A percentile compares a stretch with the other conserved stretches of the same genome.
Evolutionary conservation across 53 echinoderm and acorn worm genomes (phyloP).

Genomic region (Holothuria leucospilota): DNA sequence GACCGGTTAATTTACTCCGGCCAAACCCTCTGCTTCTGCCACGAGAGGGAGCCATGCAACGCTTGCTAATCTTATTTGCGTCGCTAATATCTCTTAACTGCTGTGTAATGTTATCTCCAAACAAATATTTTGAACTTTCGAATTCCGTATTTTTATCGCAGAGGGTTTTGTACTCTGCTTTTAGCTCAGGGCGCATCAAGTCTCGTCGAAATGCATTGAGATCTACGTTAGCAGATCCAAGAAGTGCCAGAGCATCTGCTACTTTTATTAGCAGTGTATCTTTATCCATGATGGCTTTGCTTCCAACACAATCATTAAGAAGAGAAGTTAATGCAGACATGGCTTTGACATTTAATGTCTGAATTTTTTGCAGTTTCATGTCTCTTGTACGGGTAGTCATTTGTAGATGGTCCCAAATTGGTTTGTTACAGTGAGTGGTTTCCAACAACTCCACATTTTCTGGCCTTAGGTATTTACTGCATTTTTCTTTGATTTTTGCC

Average conservation of each 20-base stretch:
- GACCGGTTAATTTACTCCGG: no score
- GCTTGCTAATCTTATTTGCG: no score
- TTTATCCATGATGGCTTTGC: neutral
- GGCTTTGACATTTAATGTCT: no score
- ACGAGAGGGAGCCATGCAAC: no score
- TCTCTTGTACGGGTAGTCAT: neutral
- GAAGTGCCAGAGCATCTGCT: slow-evolving; percentile 15
- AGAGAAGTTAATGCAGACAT: neutral
- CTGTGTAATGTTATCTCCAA: neutral
- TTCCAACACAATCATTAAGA: neutral
- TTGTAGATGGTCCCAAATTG: neutral
- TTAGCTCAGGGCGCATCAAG: neutral
- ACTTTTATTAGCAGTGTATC: neutral
- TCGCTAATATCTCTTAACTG: neutral
- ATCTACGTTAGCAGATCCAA: no score
- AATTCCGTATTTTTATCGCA: neutral
- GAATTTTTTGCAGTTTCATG: neutral
- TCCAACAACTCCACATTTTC: no score
- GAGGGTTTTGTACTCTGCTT: slow-evolving; percentile 2
- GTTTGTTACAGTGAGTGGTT: no score
- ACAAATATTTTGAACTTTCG: slow-evolving; percentile 1
- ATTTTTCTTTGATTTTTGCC: no score
- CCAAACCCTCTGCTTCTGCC: no score
- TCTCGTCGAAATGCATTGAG: neutral
- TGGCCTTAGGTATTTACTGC: no score